Base-by-base conservation (phyloP, 2,888 invertebrate species). In the Augochlorella aurata region DNA sequence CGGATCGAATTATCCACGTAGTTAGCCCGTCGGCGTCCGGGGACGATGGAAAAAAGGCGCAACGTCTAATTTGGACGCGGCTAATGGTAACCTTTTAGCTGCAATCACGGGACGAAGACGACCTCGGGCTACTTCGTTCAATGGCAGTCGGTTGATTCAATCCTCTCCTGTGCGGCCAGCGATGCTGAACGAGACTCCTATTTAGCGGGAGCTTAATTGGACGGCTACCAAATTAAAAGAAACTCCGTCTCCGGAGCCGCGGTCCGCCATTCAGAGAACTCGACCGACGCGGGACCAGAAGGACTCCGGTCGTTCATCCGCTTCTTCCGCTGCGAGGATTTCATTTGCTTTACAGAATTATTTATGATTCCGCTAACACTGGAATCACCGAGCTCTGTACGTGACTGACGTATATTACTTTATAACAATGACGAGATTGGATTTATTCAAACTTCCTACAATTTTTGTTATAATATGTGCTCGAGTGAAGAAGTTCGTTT, bases 211-310 rank as follows among this genome's bases (percentile, higher is more conserved):
- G 63, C 72, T 80, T 78, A 73, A 80, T 72, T 72, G 80, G 78
- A 72, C 72, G 68, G 61, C 72, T 63, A 52, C 67, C 80, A 73
- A 78, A 78, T 80, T 78, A 80, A 80, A 80, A 80, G 80, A 80
- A 78, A 78, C 79, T 63, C 45, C 54, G 58, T 77, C 77, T 77
- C 45, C 58, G 58, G 58, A 58, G 29, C 29, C 16, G 61, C 61
- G 24, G 24, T 29, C 29, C 61, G 29, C 18, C 29, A 12, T 4
- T 63, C 44, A 7, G 16, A 18, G 5, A 18, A 38, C 38, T 16
- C 50, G 16, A 0, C 18, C 16, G 18, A 50, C 50, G 18, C 50
- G 63, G 63, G 3, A 18, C 44, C n/a, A 18, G 18, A 12, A 44
- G 63, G 63, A 29, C 63, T 63, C 61, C 61, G 61, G 61, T 61